Evolutionary conservation across 2,888 invertebrate genomes (phyloP), one percentile per base, ranked within the genome.

Genomic region (Apodemia mormo): DNA sequence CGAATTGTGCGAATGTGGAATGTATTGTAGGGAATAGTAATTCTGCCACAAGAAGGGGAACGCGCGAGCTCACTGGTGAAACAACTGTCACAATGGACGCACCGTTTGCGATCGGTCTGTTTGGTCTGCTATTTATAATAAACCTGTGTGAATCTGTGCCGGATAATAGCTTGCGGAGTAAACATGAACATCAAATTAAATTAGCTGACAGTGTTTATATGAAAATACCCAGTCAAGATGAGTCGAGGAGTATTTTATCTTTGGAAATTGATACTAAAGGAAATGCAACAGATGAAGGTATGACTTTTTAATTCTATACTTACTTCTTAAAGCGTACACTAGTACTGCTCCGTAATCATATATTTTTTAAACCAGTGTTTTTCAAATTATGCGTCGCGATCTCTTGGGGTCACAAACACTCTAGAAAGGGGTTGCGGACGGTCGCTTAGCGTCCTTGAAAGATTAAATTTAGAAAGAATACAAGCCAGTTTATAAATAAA

Each of bases 71-170:
- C 81, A 77, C 78, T 79, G 82, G 81, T 78, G 76, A 78, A 79
- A 79, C 80, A 79, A 77, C 79, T 82, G 85, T 82, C 88, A 87
- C 77, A 81, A 89, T 89, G 89, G 78, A 81, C 83, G 84, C 82
- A 81, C 81, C 81, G 78, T 77, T 76, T 76, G 80, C 77, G 78
- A 72, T 70, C 72, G 70, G 72, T 78, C 77, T 76, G 69, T 64
- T 74, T 49, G 66, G 71, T 68, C 70, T 72, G 49, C 45, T 76
- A n/a, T 45, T 72, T 69, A 43, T 74, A 68, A 61, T 61, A 58
- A 66, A 74, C 83, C 72, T 81, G 74, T 78, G 73, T 81, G 52
- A 64, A 64, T 14, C 14, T 54, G 33, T 66, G 64, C 40, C 72
- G 14, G 54, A 75, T 10, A 75, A 78, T 77, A 72, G 66, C 33